These are phyloP conservation scores for Diprion similis DNA, from an alignment of 1,140 invertebrate genomes.

Conservation along the genomic window DNA sequence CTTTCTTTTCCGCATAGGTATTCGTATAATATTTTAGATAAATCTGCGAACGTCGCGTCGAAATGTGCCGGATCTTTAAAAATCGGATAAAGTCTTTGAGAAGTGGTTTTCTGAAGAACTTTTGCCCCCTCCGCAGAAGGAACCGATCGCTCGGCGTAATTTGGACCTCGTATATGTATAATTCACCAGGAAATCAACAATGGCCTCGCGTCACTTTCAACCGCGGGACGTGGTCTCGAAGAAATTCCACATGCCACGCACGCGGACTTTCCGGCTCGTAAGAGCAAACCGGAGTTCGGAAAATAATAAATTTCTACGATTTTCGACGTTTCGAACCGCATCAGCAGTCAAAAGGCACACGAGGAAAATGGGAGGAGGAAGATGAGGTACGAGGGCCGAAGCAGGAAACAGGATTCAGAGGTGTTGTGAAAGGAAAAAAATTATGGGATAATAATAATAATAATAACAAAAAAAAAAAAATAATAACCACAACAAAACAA, in stretches of 20 bases:
- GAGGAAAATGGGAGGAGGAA: too few relatives aligned
- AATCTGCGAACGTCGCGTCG: background rate
- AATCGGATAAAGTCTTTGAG: background rate
- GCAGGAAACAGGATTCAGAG: too few relatives aligned
- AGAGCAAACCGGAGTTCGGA: background rate
- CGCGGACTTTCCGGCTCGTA: background rate
- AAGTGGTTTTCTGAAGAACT: conserved; percentile 1
- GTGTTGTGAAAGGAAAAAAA: too few relatives aligned
- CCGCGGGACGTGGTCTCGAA: background rate
- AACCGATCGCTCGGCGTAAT: background rate
- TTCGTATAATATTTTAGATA: too few relatives aligned
- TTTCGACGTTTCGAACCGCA: background rate
- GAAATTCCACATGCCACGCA: background rate
- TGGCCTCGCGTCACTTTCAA: background rate
- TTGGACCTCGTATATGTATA: background rate
- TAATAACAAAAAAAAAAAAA: too few relatives aligned
- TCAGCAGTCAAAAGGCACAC: too few relatives aligned
- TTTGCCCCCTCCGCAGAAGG: background rate
- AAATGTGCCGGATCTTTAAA: background rate
- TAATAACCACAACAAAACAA: background rate
- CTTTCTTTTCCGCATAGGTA: background rate
- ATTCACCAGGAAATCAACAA: background rate
- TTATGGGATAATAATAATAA: too few relatives aligned
- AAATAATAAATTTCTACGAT: conserved; percentile 4
- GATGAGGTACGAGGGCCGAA: too few relatives aligned